These are phyloP conservation scores for Xanthorhoe spadicearia DNA, from an alignment of 2,888 invertebrate species.

Conservation along the genomic window DNA sequence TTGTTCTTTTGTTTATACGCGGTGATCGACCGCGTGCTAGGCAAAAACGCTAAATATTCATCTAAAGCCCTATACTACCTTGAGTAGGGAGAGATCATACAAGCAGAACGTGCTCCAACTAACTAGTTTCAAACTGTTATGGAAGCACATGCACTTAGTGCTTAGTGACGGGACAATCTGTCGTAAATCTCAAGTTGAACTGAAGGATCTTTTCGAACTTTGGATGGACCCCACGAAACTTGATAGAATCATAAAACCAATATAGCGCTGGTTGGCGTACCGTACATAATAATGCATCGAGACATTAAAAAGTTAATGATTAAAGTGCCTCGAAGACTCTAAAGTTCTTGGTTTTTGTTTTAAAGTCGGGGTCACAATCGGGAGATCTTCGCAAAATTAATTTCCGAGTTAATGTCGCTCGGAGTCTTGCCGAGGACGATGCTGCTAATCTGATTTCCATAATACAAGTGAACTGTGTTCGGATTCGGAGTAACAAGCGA, in stretches of 20 bases:
- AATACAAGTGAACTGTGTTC: slow-evolving; percentile 37
- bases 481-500: slow-evolving; percentile 33
- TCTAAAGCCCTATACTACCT: slow-evolving; percentile 58
- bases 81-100: slow-evolving; percentile 9
- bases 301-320: slow-evolving; percentile 30
- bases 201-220: slow-evolving; percentile 30
- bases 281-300: slow-evolving; percentile 22
- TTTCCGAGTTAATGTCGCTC: slow-evolving; percentile 34
- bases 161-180: slow-evolving; percentile 29
- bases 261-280: slow-evolving; percentile 12
- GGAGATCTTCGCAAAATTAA: slow-evolving; percentile 34
- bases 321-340: slow-evolving; percentile 22
- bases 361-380: slow-evolving; percentile 18
- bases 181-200: slow-evolving; percentile 29
- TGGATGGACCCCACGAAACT: slow-evolving; percentile 24
- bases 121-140: slow-evolving; percentile 37
- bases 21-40: slow-evolving; percentile 61
- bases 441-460: slow-evolving; percentile 39
- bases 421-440: slow-evolving; percentile 25
- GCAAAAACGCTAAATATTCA: slow-evolving; percentile 74
- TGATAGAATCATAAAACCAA: slow-evolving; percentile 25
- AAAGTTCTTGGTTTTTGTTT: slow-evolving; percentile 28
- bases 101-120: slow-evolving; percentile 17
- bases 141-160: slow-evolving; percentile 34
- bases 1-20: slow-evolving; percentile 75